A percentile compares a stretch with the other conserved stretches of the same genome.
Conservation (phyloP, 2,113 vertebrate species). For the Dromaius novaehollandiae region DNA sequence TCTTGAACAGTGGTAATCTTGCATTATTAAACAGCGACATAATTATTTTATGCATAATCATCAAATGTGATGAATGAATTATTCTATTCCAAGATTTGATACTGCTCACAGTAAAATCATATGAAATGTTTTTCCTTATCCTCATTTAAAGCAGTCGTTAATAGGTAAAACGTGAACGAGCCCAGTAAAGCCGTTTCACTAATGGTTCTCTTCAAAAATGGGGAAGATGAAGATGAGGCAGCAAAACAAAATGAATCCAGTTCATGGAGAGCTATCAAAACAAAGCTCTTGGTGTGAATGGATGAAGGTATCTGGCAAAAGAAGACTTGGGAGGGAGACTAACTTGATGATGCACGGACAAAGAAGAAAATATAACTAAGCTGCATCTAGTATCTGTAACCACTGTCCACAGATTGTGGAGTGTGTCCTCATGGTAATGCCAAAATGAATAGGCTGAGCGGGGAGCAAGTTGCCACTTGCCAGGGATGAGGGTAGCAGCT, state of each 20-base stretch:
- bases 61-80: background rate
- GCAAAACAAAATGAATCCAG: accelerated
- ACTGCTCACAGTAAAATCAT: background rate
- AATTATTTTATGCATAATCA: background rate
- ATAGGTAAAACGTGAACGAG: background rate
- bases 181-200: background rate
- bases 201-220: background rate
- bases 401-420: background rate
- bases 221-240: background rate
- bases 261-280: background rate
- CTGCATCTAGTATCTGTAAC: background rate
- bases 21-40: background rate
- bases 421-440: background rate
- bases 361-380: background rate
- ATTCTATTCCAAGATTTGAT: background rate
- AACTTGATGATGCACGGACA: no score
- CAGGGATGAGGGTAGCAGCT: background rate
- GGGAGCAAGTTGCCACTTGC: background rate
- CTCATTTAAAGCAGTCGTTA: background rate
- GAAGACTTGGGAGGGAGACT: background rate
- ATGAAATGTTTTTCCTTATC: background rate
- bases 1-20: background rate
- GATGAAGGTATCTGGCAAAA: background rate
- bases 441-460: background rate
- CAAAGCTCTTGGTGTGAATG: background rate